Evolutionary conservation across 2,113 vertebrate species (phyloP), one percentile per base, ranked within the genome.

Genomic region (Pseudolaguvia tuberculata): DNA sequence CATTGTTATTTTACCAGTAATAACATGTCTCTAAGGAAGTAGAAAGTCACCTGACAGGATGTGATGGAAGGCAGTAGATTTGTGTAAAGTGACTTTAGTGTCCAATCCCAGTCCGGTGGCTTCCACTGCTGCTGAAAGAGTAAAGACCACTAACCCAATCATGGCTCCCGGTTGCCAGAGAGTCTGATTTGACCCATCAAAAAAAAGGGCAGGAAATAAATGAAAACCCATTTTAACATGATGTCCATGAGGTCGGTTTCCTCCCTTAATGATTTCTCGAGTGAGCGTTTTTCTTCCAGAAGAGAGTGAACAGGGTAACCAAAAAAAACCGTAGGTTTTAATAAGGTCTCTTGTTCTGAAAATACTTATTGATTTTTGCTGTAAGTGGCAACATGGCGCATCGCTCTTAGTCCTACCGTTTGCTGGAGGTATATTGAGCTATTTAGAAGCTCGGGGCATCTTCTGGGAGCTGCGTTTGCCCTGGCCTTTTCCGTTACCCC

Each of bases 311-410:
- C 84, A 62, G 73, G 79, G 78, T 87, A 58, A 86, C 84, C 81
- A 56, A 79, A 83, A 59, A 86, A 79, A 78, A 79, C 75, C n/a
- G n/a, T n/a, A 76, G 31, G 80, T 87, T 87, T 90, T 88, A 90
- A 91, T 87, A 88, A 88, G 85, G 81, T 83, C 72, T 84, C 86
- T 88, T 87, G 86, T 90, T 90, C 88, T 88, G 85, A 86, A 90
- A 91, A 80, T 86, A 87, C 84, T 77, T 92, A 91, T 91, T 91
- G 89, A 92, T 92, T 92, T 92, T 77, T 76, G 68, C 84, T 79
- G 76, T 83, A 85, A 85, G 81, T 52, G 84, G 78, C 84, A 81
- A 79, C 75, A 77, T 73, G 85, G 85, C 84, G 85, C 84, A 85
- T 85, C 74, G 84, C 83, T 83, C 83, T 78, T 72, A 73, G 83